Base-by-base conservation (phyloP, 2,888 invertebrate genomes). In the Galerucella pusilla region DNA sequence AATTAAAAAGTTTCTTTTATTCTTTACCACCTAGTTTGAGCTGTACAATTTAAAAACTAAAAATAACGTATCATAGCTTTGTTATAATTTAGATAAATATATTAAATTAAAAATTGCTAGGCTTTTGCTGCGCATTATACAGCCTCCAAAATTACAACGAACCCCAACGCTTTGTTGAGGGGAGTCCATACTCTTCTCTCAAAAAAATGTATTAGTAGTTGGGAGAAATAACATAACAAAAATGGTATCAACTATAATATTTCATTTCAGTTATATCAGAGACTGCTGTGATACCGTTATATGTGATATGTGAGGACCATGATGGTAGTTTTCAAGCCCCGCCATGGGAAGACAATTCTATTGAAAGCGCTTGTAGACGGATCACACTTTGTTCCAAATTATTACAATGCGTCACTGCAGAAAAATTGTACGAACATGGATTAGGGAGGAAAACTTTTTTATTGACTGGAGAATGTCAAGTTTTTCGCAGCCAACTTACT, bases 361-460 rank as follows among this genome's bases (percentile, higher is more conserved):
- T 92, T 25, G 91, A 93, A 84, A 93, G 93, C 86, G 96, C 95
- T 20, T 93, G 93, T 81, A 89, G 90, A 52, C 91, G 95, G 83
- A 95, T 98, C 82, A 90, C 92, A 71, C 87, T 96, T 7, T 94
- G 94, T 65, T 91, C 94, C 12, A 92, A 94, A 84, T 88, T 98
- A 68, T 91, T 97, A 76, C 98, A 98, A 88, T 92, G 94, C 75
- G 89, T 97, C 80, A 94, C 94, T 77, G 96, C 96, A 0, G 96
- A 97, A 87, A 97, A 96, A 86, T 88, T 98, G 35, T 90, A 91
- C 79, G 95, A 96, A 86, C 92, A 93, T 80, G 94, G 94, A 12
- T 91, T 94, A 71, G 93, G 91, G 1, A 89, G 94, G 77, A 93
- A 94, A 88, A 95, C 97, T 1, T 98, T 98, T 87, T 92, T 92